Conservation (phyloP, 2,113 vertebrate genomes). For the Megaceryle torquata region DNA sequence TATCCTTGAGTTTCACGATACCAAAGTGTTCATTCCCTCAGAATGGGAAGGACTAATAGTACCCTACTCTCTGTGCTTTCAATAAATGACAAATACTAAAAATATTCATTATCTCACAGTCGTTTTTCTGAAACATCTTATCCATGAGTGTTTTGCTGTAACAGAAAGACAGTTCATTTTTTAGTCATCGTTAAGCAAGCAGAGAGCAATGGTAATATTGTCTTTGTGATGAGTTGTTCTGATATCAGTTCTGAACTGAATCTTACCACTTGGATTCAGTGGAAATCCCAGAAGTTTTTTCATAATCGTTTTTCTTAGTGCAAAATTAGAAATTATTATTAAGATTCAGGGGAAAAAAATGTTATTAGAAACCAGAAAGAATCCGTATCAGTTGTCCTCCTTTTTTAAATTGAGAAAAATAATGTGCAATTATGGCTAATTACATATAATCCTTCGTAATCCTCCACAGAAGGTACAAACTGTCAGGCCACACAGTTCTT, state of each 20-base stretch:
- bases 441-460: not conserved
- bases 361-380: not conserved
- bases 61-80: not conserved
- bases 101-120: not conserved
- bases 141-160: not conserved
- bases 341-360: not conserved
- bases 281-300: not conserved
- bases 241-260: not conserved
- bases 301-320: not conserved
- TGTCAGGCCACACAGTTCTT: not conserved
- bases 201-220: not conserved
- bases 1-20: not conserved
- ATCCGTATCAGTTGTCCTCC: not conserved
- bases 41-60: not conserved
- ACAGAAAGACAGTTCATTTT: not conserved
- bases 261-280: not conserved
- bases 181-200: not conserved
- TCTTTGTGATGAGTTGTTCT: not conserved
- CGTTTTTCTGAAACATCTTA: not conserved
- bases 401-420: slow-evolving; percentile 9
- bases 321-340: not conserved
- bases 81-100: not conserved
- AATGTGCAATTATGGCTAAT: not conserved
- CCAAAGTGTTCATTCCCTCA: not conserved
- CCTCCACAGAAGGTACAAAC: not conserved